phyloP scores from a whole-genome alignment of 64 coral and sea anemone genomes.

The Hydrozoanthus tunicans region DNA sequence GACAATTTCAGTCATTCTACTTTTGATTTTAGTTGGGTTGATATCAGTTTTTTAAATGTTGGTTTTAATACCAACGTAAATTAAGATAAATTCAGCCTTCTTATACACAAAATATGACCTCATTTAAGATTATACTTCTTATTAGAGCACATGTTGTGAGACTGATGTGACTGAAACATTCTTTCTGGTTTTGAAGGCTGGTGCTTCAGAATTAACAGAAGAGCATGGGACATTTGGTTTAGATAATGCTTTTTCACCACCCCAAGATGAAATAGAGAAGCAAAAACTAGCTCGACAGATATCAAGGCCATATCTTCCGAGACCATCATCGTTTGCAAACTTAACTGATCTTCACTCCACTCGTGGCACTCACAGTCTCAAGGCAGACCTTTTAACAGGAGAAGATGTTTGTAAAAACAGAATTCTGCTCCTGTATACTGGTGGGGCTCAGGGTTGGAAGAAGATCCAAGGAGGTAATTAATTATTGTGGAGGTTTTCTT shows the following conservation, averaged over 20 bases:
- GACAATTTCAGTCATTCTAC: too few relatives aligned
- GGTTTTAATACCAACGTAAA: too few relatives aligned
- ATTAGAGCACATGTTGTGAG: too few relatives aligned
- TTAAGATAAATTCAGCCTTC: too few relatives aligned
- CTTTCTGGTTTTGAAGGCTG: slow-evolving; percentile 1
- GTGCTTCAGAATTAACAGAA: background rate
- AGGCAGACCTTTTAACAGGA: slow-evolving; percentile 60
- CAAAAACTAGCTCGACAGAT: background rate
- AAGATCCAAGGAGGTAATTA: slow-evolving; percentile 55
- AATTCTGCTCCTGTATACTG: slow-evolving; percentile 79
- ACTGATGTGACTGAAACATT: too few relatives aligned
- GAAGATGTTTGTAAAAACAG: slow-evolving; percentile 55
- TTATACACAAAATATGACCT: too few relatives aligned
- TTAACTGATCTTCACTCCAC: slow-evolving; percentile 16
- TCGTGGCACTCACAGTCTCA: slow-evolving; percentile 6
- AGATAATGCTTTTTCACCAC: background rate
- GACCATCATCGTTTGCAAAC: background rate
- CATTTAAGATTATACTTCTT: too few relatives aligned
- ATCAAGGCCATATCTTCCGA: slow-evolving; percentile 28
- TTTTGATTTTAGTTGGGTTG: too few relatives aligned
- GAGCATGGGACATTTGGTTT: background rate
- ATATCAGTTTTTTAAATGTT: too few relatives aligned
- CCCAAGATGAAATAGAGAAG: slow-evolving; percentile 3
- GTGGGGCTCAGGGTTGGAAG: slow-evolving; percentile 90
- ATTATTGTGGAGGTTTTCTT: background rate